Evolutionary conservation across 2,888 invertebrate genomes (phyloP).

Genomic region (Thalpophila matura): DNA sequence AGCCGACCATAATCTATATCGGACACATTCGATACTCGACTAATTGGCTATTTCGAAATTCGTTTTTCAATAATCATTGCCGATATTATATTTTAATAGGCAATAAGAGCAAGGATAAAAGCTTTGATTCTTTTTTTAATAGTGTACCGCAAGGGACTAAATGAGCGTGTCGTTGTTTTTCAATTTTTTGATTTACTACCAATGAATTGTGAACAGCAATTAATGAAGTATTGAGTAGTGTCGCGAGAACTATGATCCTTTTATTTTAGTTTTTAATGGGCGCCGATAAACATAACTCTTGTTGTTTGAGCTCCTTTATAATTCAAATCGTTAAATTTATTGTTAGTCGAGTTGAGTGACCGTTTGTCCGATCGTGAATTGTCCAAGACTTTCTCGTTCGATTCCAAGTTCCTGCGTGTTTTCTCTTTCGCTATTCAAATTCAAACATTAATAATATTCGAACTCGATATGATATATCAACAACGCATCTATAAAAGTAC

Average conservation of each 20-base stretch:
- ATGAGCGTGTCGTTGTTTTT: slow-evolving; percentile 83
- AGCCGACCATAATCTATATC: slow-evolving; percentile 71
- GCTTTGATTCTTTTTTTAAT: slow-evolving; percentile 71
- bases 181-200: slow-evolving; percentile 83
- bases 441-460: slow-evolving; percentile 36
- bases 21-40: slow-evolving; percentile 68
- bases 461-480: slow-evolving; percentile 62
- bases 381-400: not conserved
- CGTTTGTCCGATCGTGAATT: slow-evolving; percentile 6
- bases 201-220: slow-evolving; percentile 82
- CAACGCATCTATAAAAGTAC: slow-evolving; percentile 60
- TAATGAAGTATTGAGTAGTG: slow-evolving; percentile 85
- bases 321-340: slow-evolving; percentile 56
- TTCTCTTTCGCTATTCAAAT: slow-evolving; percentile 20
- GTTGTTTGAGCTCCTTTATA: slow-evolving; percentile 66
- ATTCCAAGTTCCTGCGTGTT: not conserved
- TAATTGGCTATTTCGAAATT: slow-evolving; percentile 84
- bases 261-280: slow-evolving; percentile 63
- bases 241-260: slow-evolving; percentile 72
- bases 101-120: slow-evolving; percentile 78
- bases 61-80: slow-evolving; percentile 85
- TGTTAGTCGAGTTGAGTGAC: not conserved
- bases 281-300: slow-evolving; percentile 69
- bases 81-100: slow-evolving; percentile 86
- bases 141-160: slow-evolving; percentile 80